Evolutionary conservation across 1,140 invertebrate genomes (phyloP).

Genomic region (Leptinotarsa lineolata): DNA sequence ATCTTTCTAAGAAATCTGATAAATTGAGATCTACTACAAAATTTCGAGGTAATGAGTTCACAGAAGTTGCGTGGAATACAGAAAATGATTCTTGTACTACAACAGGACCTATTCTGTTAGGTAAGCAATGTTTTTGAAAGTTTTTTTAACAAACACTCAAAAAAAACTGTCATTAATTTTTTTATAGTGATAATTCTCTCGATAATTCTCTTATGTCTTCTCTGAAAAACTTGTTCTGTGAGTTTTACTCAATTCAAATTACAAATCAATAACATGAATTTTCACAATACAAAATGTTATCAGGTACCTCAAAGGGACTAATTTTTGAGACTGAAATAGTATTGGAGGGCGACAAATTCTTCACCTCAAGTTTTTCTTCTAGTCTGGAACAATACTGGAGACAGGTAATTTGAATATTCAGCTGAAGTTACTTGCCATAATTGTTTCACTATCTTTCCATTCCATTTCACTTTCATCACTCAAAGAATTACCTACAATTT

Average conservation of each 20-base stretch:
- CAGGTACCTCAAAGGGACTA: slow-evolving; percentile 86
- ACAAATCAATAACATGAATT: neutral
- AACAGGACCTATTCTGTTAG: slow-evolving; percentile 82
- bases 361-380: slow-evolving; percentile 62
- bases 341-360: slow-evolving; percentile 79
- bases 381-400: slow-evolving; percentile 84
- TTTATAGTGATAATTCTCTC: too few species aligned
- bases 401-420: slow-evolving; percentile 67
- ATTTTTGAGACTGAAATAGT: slow-evolving; percentile 89
- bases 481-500: too few species aligned
- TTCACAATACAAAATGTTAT: neutral
- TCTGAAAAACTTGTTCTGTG: neutral
- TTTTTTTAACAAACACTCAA: too few species aligned
- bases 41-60: slow-evolving; percentile 83
- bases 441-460: too few species aligned
- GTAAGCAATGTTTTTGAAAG: slow-evolving; percentile 58
- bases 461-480: too few species aligned
- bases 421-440: too few species aligned
- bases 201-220: too few species aligned
- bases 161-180: too few species aligned
- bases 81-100: slow-evolving; percentile 71
- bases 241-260: slow-evolving; percentile 10
- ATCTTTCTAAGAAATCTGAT: slow-evolving; percentile 66
- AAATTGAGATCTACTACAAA: slow-evolving; percentile 60
- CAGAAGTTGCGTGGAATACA: slow-evolving; percentile 88